Base-by-base conservation (phyloP, 1,140 invertebrate genomes). In the Latrodectus geometricus region DNA sequence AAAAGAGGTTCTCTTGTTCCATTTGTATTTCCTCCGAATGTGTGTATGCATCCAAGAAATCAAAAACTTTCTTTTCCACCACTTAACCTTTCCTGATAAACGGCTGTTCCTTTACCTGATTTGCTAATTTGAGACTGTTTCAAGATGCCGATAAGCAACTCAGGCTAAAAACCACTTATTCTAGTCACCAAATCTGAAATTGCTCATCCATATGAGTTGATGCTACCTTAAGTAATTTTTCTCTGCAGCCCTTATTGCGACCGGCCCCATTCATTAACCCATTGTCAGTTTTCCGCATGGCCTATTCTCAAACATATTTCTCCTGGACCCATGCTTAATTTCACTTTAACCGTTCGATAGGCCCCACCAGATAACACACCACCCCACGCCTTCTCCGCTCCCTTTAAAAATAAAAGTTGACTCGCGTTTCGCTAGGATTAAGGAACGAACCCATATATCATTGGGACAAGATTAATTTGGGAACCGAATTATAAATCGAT, bases 401-500 rank as follows among this genome's bases (percentile, higher is more conserved):
- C 35, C 65, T 35, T 35, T 35, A 86, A 86, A 86, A 86, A 86
- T 86, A 86, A 86, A 72, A 86, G 83, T 86, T 78, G 74, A 77
- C 65, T 69, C 83, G 48, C 50, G 54, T 69, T 76, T 61, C 54
- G 73, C 56, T 73, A 73, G 72, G 72, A 76, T 84, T 75, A 75
- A 35, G 69, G 72, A 56, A 61, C 48, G 75, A 7, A 54, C 78
- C 68, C 74, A 86, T 86, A 86, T 86, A 86, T 86, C 83, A 86
- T 86, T 77, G 83, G 75, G 75, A 86, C 83, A 86, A 86, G 83
- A 86, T 86, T 86, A 86, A 86, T 86, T 86, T 86, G 49, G 83
- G 83, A 77, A 86, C 83, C 83, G 83, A 86, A 86, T 86, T 86
- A 86, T 86, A 86, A 86, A 86, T 86, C 83, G 83, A 86, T 86